phyloP scores from a whole-genome alignment of 1,140 invertebrate species.

The Drosophila repleta region DNA sequence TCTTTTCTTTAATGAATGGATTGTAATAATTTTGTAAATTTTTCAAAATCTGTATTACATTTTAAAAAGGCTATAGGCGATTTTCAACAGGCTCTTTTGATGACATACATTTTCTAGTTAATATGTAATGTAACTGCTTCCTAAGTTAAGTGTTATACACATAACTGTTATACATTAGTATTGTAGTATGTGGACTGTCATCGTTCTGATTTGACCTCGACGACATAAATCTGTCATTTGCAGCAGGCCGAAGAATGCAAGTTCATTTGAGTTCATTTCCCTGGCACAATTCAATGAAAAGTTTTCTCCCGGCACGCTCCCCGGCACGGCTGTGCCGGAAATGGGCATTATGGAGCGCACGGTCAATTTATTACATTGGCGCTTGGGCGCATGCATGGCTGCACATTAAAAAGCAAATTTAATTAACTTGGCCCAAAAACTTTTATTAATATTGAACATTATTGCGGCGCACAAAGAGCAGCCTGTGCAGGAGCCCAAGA shows the following conservation, averaged over 20 bases:
- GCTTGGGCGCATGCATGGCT: constrained; percentile 71
- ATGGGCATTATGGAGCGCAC: constrained; percentile 59
- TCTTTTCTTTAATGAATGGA: too few relatives aligned
- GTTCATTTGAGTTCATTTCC: constrained; percentile 32
- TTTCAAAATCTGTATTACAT: too few relatives aligned
- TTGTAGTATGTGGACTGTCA: neutral
- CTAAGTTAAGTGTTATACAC: neutral
- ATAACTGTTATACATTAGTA: neutral
- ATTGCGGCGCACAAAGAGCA: constrained; percentile 40
- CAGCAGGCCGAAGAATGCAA: constrained; percentile 11
- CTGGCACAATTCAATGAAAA: constrained; percentile 17
- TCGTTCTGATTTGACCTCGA: neutral
- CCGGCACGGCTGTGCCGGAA: constrained; percentile 32
- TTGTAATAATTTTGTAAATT: too few relatives aligned
- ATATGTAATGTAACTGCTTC: too few relatives aligned
- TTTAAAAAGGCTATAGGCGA: neutral
- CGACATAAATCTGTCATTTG: constrained; percentile 18
- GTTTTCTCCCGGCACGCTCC: neutral
- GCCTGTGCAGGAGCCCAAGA: constrained; percentile 20
- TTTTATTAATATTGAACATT: constrained; percentile 81
- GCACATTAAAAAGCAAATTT: constrained; percentile 79
- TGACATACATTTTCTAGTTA: too few relatives aligned
- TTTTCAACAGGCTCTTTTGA: too few relatives aligned
- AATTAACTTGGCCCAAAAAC: constrained; percentile 80
- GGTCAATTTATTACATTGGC: constrained; percentile 78